A percentile compares a stretch with the other conserved stretches of the same genome.
These are phyloP conservation scores for Drosophila trapezifrons DNA, from an alignment of 1,140 invertebrate genomes.

Conservation along the genomic window DNA sequence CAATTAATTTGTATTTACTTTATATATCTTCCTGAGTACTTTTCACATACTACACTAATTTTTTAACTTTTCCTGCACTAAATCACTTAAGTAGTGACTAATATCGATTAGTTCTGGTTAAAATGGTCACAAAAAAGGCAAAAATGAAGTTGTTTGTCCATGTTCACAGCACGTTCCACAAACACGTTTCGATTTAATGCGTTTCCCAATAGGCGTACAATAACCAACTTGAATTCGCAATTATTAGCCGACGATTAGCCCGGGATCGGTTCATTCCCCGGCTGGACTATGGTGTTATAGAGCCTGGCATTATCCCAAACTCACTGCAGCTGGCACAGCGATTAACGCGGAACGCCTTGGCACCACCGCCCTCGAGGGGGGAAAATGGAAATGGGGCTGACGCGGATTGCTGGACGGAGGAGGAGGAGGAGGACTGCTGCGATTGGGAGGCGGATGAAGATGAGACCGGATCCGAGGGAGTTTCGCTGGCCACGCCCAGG, in stretches of 20 bases:
- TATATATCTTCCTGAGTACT: too few relatives aligned
- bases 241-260: constrained; percentile 28
- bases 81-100: background rate
- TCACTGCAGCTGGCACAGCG: constrained; percentile 79
- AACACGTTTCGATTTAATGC: constrained; percentile 25
- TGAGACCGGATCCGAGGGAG: constrained; percentile 22
- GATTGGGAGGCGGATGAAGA: constrained; percentile 6
- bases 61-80: background rate
- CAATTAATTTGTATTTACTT: too few relatives aligned
- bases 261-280: constrained; percentile 42
- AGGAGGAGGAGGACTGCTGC: background rate
- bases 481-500: constrained; percentile 47
- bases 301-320: constrained; percentile 32
- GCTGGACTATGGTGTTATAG: background rate
- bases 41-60: too few relatives aligned
- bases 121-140: background rate
- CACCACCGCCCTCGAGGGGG: constrained; percentile 56
- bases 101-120: background rate
- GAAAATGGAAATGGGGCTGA: constrained; percentile 10
- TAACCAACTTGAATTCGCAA: constrained; percentile 18
- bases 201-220: constrained; percentile 7
- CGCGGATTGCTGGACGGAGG: background rate
- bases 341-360: constrained; percentile 71
- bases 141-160: constrained; percentile 25
- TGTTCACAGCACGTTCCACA: constrained; percentile 15